Base-by-base conservation (phyloP, 2,113 vertebrate genomes). In the Ailurus styani region DNA sequence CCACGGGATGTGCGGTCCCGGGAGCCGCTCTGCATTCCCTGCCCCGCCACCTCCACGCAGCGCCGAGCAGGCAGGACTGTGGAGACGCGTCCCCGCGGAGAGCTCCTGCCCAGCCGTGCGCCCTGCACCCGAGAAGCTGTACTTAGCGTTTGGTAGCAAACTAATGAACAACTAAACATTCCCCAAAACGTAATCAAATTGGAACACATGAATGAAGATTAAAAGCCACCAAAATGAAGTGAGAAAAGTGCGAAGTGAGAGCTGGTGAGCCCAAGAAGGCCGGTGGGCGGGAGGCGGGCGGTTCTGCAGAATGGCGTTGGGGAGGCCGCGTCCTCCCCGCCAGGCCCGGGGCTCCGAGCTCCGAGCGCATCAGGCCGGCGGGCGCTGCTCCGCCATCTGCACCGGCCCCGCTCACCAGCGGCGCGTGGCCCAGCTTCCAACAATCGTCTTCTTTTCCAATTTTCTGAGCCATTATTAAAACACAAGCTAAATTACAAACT, bases 281-380 rank as follows among this genome's bases (percentile, higher is more conserved):
- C 3, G 64, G n/a, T 3, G 10, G 23, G 10, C 1, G 18, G 57
- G 3, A 25, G 8, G 40, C 8, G 9, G 3, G 2, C 13, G 5
- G 68, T 50, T 29, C 29, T 2, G 25, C 40, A 17, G 72, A 40
- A 15, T 47, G 27, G 72, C 6, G 21, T 3, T 3, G 0, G 8
- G n/a, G 66, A 37, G 66, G 34, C 14, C 0, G 3, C 12, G 1
- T 29, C 3, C 14, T 7, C 62, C 66, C 2, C 0, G 1, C 15
- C 11, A 1, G 18, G 34, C 45, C 42, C 8, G 2, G 2, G 12
- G 0, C 29, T 0, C 0, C 5, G 9, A 52, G 21, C 68, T 5
- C 8, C 0, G 10, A 29, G 37, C 37, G 1, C 55, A 7, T 42
- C 17, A 2, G 5, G 11, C 13, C 0, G 2, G 0, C 7, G 0